phyloP scores from a whole-genome alignment of 1,140 invertebrate species.

The Caerostris extrusa region DNA sequence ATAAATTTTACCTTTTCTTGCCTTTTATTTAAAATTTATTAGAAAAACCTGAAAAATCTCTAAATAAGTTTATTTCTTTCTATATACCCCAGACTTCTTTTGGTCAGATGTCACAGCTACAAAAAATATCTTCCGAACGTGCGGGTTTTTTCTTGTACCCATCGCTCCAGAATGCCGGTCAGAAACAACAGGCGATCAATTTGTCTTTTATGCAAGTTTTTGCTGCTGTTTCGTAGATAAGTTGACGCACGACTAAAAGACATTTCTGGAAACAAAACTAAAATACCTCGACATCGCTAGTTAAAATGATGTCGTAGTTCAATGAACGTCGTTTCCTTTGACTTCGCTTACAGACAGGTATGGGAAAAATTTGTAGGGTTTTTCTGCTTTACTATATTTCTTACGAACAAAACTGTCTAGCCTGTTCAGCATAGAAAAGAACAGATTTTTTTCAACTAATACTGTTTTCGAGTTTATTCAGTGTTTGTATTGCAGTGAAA shows the following conservation, averaged over 20 bases:
- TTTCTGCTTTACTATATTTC: neutral
- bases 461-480: no score
- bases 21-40: neutral
- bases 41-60: no score
- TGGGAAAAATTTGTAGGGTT: neutral
- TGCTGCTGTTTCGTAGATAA: neutral
- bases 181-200: slow-evolving; percentile 8
- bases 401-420: no score
- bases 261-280: neutral
- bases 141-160: neutral
- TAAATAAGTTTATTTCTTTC: no score
- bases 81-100: neutral
- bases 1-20: no score
- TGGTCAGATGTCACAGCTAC: slow-evolving; percentile 1
- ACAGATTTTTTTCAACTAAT: no score
- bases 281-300: slow-evolving; percentile 16
- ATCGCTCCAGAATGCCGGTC: neutral
- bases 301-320: slow-evolving; percentile 37
- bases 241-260: neutral
- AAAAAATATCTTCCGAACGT: neutral
- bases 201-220: slow-evolving; percentile 43
- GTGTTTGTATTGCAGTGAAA: no score
- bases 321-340: neutral
- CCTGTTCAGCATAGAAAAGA: no score
- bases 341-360: neutral